These are phyloP conservation scores for Istiophorus platypterus DNA, from an alignment of 2,113 vertebrate genomes.

Conservation along the genomic window DNA sequence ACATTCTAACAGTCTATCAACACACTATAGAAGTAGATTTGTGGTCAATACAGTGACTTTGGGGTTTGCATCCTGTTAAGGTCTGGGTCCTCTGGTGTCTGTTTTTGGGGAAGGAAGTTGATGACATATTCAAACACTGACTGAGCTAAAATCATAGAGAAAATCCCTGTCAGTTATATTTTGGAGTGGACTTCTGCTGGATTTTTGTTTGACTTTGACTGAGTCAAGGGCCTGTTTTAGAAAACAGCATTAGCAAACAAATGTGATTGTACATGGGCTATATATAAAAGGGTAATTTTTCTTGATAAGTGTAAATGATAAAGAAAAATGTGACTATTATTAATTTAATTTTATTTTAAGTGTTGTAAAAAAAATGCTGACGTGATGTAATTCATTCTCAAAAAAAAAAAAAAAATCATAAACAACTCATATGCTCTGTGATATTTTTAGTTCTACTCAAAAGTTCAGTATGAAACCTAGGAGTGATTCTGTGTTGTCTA, in stretches of 20 bases:
- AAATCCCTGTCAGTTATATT: slow-evolving; percentile 19
- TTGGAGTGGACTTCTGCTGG: background rate
- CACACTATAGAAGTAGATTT: background rate
- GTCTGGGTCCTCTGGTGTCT: background rate
- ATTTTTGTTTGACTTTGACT: no score
- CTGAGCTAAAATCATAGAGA: slow-evolving; percentile 8
- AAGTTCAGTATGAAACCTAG: slow-evolving; percentile 20
- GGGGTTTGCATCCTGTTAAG: background rate
- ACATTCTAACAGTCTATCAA: background rate
- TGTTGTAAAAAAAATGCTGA: no score
- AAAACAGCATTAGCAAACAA: slow-evolving; percentile 3
- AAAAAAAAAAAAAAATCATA: background rate
- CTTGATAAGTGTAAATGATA: no score
- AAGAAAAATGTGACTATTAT: no score
- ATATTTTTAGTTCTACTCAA: slow-evolving; percentile 49
- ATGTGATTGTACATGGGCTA: slow-evolving; percentile 10
- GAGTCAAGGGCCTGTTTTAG: background rate
- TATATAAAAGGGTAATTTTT: slow-evolving; percentile 13
- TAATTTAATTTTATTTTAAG: no score
- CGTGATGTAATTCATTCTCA: no score
- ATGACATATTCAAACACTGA: slow-evolving; percentile 1
- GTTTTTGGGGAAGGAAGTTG: background rate
- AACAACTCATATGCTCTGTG: slow-evolving; percentile 9
- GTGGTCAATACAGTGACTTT: slow-evolving; percentile 14
- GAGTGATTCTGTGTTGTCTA: slow-evolving; percentile 43